These are phyloP conservation scores for Manis crassicaudata DNA, from an alignment of 2,797 vertebrate species.

Conservation along the genomic window DNA sequence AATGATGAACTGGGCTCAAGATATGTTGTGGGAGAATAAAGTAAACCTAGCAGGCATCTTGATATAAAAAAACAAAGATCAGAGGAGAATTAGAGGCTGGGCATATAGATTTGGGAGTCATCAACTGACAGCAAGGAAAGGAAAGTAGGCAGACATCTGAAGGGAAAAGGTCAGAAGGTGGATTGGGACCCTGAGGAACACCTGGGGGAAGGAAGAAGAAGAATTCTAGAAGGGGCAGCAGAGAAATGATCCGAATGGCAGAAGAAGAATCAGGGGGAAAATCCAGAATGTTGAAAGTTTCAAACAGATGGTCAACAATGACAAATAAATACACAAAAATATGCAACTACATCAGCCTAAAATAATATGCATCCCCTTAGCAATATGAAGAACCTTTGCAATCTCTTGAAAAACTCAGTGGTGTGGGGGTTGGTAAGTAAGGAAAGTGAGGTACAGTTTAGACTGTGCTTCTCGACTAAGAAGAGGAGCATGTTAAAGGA, in stretches of 20 bases:
- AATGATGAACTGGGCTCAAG: background rate
- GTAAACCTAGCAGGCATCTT: background rate
- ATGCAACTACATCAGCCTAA: background rate
- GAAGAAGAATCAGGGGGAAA: background rate
- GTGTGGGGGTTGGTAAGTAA: background rate
- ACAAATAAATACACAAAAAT: background rate
- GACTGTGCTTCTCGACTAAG: background rate
- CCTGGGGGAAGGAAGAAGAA: background rate
- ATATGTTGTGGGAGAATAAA: background rate
- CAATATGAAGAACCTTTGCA: background rate
- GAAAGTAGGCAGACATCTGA: background rate
- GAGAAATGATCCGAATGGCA: background rate
- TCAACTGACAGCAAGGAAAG: background rate
- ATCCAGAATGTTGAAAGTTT: background rate
- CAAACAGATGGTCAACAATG: background rate
- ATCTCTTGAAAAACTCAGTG: background rate
- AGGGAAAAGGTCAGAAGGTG: background rate
- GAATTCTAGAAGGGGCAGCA: background rate
- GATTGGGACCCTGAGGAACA: background rate
- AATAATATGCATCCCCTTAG: background rate
- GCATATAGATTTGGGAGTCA: background rate
- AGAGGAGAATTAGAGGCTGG: background rate
- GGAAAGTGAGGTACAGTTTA: background rate
- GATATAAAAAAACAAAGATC: background rate
- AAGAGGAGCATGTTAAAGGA: background rate